Evolutionary conservation across 2,113 vertebrate species (phyloP), one percentile per base, ranked within the genome.

Genomic region (Philantomba maxwellii): DNA sequence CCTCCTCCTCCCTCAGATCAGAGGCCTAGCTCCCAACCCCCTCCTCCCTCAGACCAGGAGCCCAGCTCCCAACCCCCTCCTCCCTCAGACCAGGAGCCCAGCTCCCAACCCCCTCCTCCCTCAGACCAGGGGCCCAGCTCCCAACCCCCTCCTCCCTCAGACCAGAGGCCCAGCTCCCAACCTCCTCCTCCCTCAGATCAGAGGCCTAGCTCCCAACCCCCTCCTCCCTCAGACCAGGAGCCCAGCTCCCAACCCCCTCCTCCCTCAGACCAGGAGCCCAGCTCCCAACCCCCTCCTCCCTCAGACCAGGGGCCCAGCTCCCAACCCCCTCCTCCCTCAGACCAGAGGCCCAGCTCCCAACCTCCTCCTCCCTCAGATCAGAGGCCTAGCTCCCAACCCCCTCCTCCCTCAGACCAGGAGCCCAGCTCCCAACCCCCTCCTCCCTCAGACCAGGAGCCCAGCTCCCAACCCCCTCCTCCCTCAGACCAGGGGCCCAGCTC

Each of bases 381-480:
- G 11, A 30, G 1, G 5, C 16, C 15, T 16, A 21, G 3, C 0
- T 26, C 21, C 23, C 45, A 47, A 10, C 7, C 25, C 39, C 39
- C 39, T 45, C 43, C 19, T 53, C 25, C 66, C 90, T 80, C 80
- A 62, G 66, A 58, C 28, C 62, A 62, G 60, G 28, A 30, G 2
- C 60, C 60, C 28, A 14, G 60, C 0, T 30, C 28, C 12, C 28
- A 30, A 28, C 8, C 3, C 8, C 58, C 58, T 30, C 60, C 11
- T 58, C 78, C 57, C 83, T 62, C 77, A 86, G 43, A 85, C 33
- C 70, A 64, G 78, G 5, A 1, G 2, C 8, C 81, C 26, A 28
- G 16, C 6, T 39, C 33, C 75, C 30, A 7, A 8, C 70, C 3
- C 1, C 80, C 33, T 57, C 82, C 87, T 45, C n/a, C 91, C 77